Evolutionary conservation across 1,140 invertebrate species (phyloP), one percentile per base, ranked within the genome.

Genomic region (Calephelis virginiensis): DNA sequence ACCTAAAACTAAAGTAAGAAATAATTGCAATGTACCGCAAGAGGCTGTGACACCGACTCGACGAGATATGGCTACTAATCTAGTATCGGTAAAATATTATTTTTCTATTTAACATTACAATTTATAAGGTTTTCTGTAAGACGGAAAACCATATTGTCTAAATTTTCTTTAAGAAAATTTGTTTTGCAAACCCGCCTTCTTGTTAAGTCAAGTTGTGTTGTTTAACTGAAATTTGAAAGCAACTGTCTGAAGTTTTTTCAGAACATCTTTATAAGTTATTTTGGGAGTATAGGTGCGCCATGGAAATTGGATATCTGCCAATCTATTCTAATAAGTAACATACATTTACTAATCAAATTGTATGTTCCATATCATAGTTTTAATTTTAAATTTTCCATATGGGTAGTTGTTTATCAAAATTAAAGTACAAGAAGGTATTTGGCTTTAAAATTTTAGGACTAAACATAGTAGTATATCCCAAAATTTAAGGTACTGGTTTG

Each of bases 11-110:
- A 92, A 92, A 84, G 86, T 81, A 14, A 80, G 89, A 66, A 91
- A 90, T 64, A 91, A 91, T 78, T 90, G 87, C 70, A 91, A 91
- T 90, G 90, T 92, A 38, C 91, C 91, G 14, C 91, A 92, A 75
- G 91, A 92, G 76, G 90, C 89, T 73, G 91, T 92, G 67, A 92
- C 91, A 64, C 91, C 91, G 14, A 92, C 91, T 40, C 83, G 91
- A 76, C 80, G 91, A 82, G 91, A 92, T 70, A 90, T 92, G 83
- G 85, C 89, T 68, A 84, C 84, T 49, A 91, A 92, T 82, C 75
- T 92, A 62, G 89, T 85, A 63, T 80, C 88, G 80, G 91, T 92
- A 80, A 40, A n/a, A 6, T 43, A 11, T 12, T 5, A 40, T 61
- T 11, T 11, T 13, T 8, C 17, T 60, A 10, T 38, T 12, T n/a